A percentile compares a stretch with the other conserved stretches of the same genome.
Evolutionary conservation across 1,140 invertebrate genomes (phyloP).

Genomic region (Drosophila tropicalis): DNA sequence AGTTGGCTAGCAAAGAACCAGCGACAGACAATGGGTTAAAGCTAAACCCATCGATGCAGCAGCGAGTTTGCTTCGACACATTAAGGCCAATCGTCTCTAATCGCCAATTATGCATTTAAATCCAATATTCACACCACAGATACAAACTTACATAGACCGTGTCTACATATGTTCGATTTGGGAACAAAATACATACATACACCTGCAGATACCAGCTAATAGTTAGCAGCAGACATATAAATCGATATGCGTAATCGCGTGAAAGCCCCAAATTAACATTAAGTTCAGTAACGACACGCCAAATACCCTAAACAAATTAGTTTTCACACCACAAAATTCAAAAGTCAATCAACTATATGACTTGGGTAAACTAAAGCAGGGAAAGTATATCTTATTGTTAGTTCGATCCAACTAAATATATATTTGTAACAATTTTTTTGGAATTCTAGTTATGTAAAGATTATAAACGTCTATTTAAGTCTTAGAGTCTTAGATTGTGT

Average conservation of each 20-base stretch:
- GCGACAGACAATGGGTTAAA: slow-evolving; percentile 8
- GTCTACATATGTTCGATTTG: neutral
- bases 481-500: no score
- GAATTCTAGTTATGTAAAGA: no score
- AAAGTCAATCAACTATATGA: neutral
- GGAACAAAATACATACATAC: neutral
- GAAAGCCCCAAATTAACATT: slow-evolving; percentile 35
- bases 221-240: slow-evolving; percentile 34
- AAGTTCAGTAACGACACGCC: slow-evolving; percentile 15
- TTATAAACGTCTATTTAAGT: no score
- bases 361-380: no score
- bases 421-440: no score
- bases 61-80: slow-evolving; percentile 58
- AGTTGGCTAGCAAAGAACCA: slow-evolving; percentile 31
- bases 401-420: no score
- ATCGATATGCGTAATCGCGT: slow-evolving; percentile 64
- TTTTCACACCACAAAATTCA: neutral
- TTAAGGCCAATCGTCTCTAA: slow-evolving; percentile 81
- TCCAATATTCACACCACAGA: slow-evolving; percentile 23
- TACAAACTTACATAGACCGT: slow-evolving; percentile 1
- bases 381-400: no score
- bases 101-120: slow-evolving; percentile 78
- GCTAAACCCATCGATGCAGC: slow-evolving; percentile 38
- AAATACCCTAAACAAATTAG: slow-evolving; percentile 32
- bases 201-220: slow-evolving; percentile 12